Percentiles rank a stretch among this genome's conserved stretches.
Conservation (phyloP, 2,113 vertebrate species). For the Lampris incognitus region DNA sequence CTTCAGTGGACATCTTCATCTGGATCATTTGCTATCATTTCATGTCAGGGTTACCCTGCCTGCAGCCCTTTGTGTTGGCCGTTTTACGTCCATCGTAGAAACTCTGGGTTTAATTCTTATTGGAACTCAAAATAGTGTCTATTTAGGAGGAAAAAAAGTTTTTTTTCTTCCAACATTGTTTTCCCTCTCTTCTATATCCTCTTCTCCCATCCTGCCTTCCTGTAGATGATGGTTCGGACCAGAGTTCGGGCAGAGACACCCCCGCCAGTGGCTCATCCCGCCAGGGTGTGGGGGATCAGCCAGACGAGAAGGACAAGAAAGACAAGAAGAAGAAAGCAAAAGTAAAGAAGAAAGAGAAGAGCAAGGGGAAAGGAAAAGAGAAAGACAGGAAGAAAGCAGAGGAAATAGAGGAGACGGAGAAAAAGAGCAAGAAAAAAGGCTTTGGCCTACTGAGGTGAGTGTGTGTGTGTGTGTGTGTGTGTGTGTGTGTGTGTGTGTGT, state of each 20-base stretch:
- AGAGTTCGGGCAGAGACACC: slow-evolving; percentile 89
- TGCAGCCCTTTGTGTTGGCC: no score
- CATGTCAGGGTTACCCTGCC: no score
- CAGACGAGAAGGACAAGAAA: slow-evolving; percentile 76
- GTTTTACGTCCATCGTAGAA: no score
- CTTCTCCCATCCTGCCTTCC: slow-evolving; percentile 1
- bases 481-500: background rate
- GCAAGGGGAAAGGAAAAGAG: slow-evolving; percentile 86
- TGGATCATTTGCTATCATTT: no score
- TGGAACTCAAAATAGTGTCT: no score
- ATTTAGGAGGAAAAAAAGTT: no score
- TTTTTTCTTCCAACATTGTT: background rate
- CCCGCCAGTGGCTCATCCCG: slow-evolving; percentile 84
- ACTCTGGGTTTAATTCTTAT: no score
- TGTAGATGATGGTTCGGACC: slow-evolving; percentile 89
- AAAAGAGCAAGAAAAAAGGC: slow-evolving; percentile 92
- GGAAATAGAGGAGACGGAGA: slow-evolving; percentile 89
- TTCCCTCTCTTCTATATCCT: background rate
- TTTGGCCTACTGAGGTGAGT: slow-evolving; percentile 91
- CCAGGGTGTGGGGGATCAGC: slow-evolving; percentile 77
- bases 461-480: background rate
- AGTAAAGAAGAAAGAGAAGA: slow-evolving; percentile 88
- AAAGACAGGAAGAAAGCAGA: slow-evolving; percentile 91
- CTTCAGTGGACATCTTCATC: no score
- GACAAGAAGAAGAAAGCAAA: slow-evolving; percentile 87